phyloP scores from a whole-genome alignment of 2,888 invertebrate species.

The Plebejus argus region DNA sequence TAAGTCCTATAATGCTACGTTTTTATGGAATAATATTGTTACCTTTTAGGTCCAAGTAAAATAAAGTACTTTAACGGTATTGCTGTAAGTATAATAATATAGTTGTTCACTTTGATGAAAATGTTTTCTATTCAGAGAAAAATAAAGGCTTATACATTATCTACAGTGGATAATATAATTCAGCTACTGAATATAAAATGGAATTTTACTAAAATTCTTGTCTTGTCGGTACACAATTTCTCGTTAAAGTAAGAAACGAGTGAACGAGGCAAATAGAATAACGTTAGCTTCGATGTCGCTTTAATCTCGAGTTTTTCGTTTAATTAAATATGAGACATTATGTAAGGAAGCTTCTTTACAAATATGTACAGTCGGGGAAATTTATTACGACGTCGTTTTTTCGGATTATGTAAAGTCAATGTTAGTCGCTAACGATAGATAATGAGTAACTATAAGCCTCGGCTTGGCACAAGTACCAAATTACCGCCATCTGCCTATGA shows the following conservation, averaged over 20 bases:
- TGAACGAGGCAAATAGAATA: conserved; percentile 23
- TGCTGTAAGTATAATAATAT: neutral
- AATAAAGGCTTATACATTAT: conserved; percentile 13
- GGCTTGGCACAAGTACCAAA: too few relatives aligned
- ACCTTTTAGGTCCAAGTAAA: neutral
- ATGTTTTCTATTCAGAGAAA: neutral
- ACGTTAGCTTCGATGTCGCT: conserved; percentile 21
- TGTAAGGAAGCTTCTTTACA: neutral
- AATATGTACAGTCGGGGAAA: neutral
- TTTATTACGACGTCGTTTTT: too few relatives aligned
- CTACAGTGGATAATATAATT: conserved; percentile 7
- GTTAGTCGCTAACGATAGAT: too few relatives aligned
- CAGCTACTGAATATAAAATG: conserved; percentile 21
- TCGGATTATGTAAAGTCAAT: too few relatives aligned
- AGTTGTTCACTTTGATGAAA: neutral
- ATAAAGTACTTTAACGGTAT: neutral
- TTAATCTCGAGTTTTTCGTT: conserved; percentile 15
- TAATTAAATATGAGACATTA: conserved; percentile 33
- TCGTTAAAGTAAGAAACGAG: conserved; percentile 9
- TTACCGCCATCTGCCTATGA: too few relatives aligned
- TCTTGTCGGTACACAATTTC: conserved; percentile 9
- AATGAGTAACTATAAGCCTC: too few relatives aligned
- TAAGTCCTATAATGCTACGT: neutral
- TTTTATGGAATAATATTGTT: neutral
- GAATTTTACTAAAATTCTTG: conserved; percentile 12